Evolutionary conservation across 2,797 vertebrate species (phyloP).

Genomic region (Thaleichthys pacificus): DNA sequence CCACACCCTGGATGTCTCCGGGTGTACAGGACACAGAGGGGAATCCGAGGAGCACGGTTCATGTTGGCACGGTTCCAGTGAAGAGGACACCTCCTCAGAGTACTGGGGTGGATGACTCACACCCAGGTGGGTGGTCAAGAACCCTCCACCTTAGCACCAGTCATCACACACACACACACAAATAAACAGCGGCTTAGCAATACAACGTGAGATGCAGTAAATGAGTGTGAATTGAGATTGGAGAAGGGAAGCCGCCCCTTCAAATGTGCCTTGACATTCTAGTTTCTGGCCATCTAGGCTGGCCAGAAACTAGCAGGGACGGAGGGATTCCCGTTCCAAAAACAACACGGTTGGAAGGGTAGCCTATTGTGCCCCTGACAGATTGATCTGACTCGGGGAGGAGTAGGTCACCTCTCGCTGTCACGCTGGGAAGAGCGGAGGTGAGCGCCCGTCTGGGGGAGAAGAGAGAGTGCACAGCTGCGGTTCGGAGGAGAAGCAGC

Average conservation of each 20-base stretch:
- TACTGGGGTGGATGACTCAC: slow-evolving; percentile 16
- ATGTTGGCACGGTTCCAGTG: slow-evolving; percentile 6
- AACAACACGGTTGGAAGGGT: slow-evolving; percentile 81
- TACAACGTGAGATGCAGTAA: slow-evolving; percentile 31
- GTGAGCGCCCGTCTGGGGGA: slow-evolving; percentile 79
- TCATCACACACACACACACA: slow-evolving; percentile 44
- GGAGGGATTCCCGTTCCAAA: slow-evolving; percentile 82
- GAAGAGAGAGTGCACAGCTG: slow-evolving; percentile 81
- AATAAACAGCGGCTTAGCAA: slow-evolving; percentile 37
- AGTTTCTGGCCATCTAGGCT: slow-evolving; percentile 83
- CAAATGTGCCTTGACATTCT: slow-evolving; percentile 70
- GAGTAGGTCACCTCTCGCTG: slow-evolving; percentile 73
- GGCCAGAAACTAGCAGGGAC: slow-evolving; percentile 78
- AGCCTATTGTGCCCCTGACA: slow-evolving; percentile 79
- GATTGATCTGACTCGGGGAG: slow-evolving; percentile 70
- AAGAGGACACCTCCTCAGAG: background rate
- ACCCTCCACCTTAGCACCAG: slow-evolving; percentile 36
- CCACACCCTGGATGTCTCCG: background rate
- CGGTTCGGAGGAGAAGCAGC: slow-evolving; percentile 71
- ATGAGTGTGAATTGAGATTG: slow-evolving; percentile 67
- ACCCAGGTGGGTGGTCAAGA: slow-evolving; percentile 58
- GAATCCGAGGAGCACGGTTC: background rate
- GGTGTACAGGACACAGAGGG: background rate
- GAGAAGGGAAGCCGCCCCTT: slow-evolving; percentile 77
- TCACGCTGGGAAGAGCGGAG: slow-evolving; percentile 82